Base-by-base conservation (phyloP, 2,888 invertebrate species). In the Xestia ashworthii region DNA sequence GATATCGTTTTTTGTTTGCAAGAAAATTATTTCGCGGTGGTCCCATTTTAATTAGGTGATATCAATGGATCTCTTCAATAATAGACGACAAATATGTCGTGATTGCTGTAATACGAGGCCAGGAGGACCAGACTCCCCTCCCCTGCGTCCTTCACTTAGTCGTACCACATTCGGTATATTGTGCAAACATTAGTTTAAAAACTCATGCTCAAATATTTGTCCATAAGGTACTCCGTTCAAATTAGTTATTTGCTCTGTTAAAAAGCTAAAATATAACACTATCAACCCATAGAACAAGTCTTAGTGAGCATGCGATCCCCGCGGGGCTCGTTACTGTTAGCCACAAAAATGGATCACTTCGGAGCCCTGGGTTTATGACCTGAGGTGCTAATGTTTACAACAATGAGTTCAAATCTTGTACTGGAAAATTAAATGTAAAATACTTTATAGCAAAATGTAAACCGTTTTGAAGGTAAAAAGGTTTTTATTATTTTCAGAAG, bases 311-410 rank as follows among this genome's bases (percentile, higher is more conserved):
- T n/a, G 14, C 44, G 11, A 68, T 14, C 48, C 71, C 62, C 72
- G 38, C 8, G 55, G 9, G 84, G 44, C 16, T 80, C 69, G 44
- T 80, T 70, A 80, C 48, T 3, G 38, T 48, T 50, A 38, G 44
- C 65, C 25, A 53, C 69, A 76, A 80, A 80, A 72, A 84, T 76
- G 38, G 69, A 82, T 84, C 76, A 70, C 74, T 71, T 48, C 32
- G 0, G 74, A 12, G 67, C 46, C 58, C 50, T 19, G 25, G 41
- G 44, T 38, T 62, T 53, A 44, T 38, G 25, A n/a, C 32, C 62
- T 65, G 16, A 25, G n/a, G 32, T 48, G 55, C 14, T 66, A 55
- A 65, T 70, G 32, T 50, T 70, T 32, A 50, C 16, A 62, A 46
- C 79, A 80, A 70, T 46, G 38, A n/a, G 12, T 11, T 38, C 8